Evolutionary conservation across 2,113 vertebrate genomes (phyloP).

Genomic region (Malurus alboscapulatus): DNA sequence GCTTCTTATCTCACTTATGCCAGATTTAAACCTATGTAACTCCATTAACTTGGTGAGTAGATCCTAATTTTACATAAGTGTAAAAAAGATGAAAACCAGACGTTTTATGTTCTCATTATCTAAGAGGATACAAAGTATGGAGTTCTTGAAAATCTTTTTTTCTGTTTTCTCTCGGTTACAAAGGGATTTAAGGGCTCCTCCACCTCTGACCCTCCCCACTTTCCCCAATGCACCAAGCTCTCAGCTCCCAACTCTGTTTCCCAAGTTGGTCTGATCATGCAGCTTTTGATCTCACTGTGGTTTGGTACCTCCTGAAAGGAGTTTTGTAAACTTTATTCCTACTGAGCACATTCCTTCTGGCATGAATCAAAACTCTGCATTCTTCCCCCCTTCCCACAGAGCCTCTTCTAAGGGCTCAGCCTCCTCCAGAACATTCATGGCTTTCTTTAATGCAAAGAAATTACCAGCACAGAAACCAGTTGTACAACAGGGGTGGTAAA

Average conservation of each 20-base stretch:
- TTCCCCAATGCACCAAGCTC: neutral
- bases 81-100: conserved; percentile 62
- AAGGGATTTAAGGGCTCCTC: neutral
- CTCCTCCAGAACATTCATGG: neutral
- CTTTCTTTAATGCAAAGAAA: neutral
- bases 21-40: conserved; percentile 63
- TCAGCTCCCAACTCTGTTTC: neutral
- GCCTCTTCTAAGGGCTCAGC: neutral
- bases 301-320: conserved; percentile 7
- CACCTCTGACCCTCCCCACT: conserved; percentile 16
- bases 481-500: neutral
- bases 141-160: conserved; percentile 2
- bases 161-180: conserved; percentile 30
- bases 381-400: conserved; percentile 9
- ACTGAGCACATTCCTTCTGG: neutral
- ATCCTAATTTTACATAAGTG: conserved; percentile 62
- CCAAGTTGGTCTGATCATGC: neutral
- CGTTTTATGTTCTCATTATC: conserved; percentile 43
- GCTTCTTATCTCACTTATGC: conserved; percentile 50
- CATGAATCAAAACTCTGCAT: conserved; percentile 16
- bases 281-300: neutral
- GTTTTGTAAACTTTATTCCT: conserved; percentile 22
- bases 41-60: conserved; percentile 61
- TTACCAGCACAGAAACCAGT: neutral
- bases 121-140: conserved; percentile 6